Evolutionary conservation across 1,140 invertebrate species (phyloP).

Genomic region (Drosophila navojoa): DNA sequence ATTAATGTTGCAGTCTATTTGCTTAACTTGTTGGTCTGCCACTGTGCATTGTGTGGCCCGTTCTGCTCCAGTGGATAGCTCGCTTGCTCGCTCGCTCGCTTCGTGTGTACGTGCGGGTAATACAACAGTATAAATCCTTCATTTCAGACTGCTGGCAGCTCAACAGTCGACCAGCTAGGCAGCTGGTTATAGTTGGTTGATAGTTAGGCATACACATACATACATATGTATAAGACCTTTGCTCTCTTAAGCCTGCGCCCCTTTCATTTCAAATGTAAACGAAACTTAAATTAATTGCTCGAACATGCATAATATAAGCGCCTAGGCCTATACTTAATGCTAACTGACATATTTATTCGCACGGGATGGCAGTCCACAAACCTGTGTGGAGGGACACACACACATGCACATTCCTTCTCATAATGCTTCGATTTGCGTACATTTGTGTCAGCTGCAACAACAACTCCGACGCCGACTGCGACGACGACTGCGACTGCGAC

Average conservation of each 20-base stretch:
- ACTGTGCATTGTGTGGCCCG: slow-evolving; percentile 32
- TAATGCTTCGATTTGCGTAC: slow-evolving; percentile 68
- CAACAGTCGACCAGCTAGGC: slow-evolving; percentile 1
- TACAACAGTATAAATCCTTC: slow-evolving; percentile 77
- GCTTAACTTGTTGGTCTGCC: slow-evolving; percentile 72
- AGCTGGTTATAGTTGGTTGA: neutral
- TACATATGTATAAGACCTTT: neutral
- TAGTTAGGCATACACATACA: slow-evolving; percentile 19
- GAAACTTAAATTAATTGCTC: slow-evolving; percentile 81
- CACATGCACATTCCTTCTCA: slow-evolving; percentile 45
- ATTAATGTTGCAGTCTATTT: slow-evolving; percentile 82
- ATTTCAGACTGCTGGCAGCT: slow-evolving; percentile 44
- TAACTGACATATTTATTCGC: slow-evolving; percentile 77
- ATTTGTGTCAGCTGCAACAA: slow-evolving; percentile 50
- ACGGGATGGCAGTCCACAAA: slow-evolving; percentile 37
- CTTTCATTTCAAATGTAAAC: slow-evolving; percentile 74
- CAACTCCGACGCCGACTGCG: slow-evolving; percentile 11
- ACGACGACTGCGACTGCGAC: neutral
- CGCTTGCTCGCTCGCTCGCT: neutral
- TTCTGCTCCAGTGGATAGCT: slow-evolving; percentile 64
- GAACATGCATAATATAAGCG: slow-evolving; percentile 78
- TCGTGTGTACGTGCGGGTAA: slow-evolving; percentile 66
- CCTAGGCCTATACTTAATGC: slow-evolving; percentile 64
- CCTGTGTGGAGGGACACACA: slow-evolving; percentile 14
- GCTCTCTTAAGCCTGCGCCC: neutral